These are phyloP conservation scores for Noctua pronuba DNA, from an alignment of 2,888 invertebrate genomes.

Conservation along the genomic window DNA sequence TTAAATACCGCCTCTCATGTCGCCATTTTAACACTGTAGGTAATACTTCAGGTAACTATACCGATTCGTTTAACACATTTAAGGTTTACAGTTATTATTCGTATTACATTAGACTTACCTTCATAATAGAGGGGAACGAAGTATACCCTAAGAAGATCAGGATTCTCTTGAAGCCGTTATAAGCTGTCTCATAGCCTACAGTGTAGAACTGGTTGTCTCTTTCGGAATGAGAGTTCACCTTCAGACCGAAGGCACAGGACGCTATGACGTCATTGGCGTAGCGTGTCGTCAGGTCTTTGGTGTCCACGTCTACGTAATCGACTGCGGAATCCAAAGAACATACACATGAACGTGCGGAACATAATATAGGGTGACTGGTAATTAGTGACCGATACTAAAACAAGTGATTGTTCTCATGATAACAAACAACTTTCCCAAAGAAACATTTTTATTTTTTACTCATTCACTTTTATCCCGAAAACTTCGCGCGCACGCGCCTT, in stretches of 20 bases:
- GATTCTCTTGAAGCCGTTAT: conserved; percentile 65
- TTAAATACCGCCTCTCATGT: no score
- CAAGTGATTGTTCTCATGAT: no score
- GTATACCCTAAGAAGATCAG: conserved; percentile 69
- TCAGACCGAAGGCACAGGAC: conserved; percentile 87
- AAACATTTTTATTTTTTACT: no score
- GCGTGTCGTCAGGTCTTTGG: conserved; percentile 84
- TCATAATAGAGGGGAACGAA: conserved; percentile 55
- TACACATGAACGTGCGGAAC: background rate
- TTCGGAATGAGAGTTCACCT: conserved; percentile 89
- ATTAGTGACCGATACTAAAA: no score
- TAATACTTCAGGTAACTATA: no score
- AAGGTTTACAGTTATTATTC: background rate
- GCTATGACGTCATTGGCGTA: conserved; percentile 89
- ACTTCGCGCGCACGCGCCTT: no score
- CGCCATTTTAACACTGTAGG: no score
- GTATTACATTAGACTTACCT: conserved; percentile 57
- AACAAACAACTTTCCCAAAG: no score
- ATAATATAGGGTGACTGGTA: no score
- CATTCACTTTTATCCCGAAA: no score
- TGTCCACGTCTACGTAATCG: conserved; percentile 76
- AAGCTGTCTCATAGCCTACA: conserved; percentile 86
- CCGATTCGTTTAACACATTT: background rate
- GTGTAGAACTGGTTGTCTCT: conserved; percentile 89
- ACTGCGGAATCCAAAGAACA: conserved; percentile 55